These are phyloP conservation scores for Eupeodes latifasciatus DNA, from an alignment of 2,888 invertebrate species.

Conservation along the genomic window DNA sequence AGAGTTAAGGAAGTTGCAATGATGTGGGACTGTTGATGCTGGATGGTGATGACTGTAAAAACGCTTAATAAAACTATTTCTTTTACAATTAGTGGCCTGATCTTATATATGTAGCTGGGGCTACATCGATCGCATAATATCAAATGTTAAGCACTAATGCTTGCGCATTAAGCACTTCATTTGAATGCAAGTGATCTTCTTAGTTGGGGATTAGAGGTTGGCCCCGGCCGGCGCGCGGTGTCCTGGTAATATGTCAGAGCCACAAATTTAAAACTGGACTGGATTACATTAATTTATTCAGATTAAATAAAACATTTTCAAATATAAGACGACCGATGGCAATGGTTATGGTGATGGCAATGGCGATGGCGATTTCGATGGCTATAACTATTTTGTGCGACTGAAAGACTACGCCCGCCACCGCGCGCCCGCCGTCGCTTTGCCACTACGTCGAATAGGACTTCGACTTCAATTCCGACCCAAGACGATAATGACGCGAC, in stretches of 20 bases:
- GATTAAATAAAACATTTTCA: slow-evolving; percentile 69
- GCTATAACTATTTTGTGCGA: too few species aligned
- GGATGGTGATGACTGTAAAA: slow-evolving; percentile 22
- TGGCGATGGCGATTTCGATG: too few species aligned
- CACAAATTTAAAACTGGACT: slow-evolving; percentile 63
- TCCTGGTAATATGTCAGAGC: slow-evolving; percentile 51
- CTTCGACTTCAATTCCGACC: background rate
- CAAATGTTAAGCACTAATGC: slow-evolving; percentile 73
- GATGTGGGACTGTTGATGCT: background rate
- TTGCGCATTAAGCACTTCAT: slow-evolving; percentile 73
- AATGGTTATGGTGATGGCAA: background rate
- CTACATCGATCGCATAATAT: slow-evolving; percentile 39
- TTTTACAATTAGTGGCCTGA: slow-evolving; percentile 68
- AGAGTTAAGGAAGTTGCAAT: slow-evolving; percentile 60
- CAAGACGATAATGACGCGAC: slow-evolving; percentile 24
- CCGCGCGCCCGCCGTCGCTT: too few species aligned
- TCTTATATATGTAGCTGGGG: slow-evolving; percentile 1
- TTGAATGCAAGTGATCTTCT: slow-evolving; percentile 75
- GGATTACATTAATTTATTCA: slow-evolving; percentile 76
- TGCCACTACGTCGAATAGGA: too few species aligned
- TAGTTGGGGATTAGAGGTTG: slow-evolving; percentile 68
- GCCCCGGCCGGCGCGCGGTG: background rate
- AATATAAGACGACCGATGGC: slow-evolving; percentile 1
- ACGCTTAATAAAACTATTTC: slow-evolving; percentile 69
- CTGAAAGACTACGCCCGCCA: too few species aligned